Evolutionary conservation across 2,888 invertebrate species (phyloP), one percentile per base, ranked within the genome.

Genomic region (Stegophylla sp.): DNA sequence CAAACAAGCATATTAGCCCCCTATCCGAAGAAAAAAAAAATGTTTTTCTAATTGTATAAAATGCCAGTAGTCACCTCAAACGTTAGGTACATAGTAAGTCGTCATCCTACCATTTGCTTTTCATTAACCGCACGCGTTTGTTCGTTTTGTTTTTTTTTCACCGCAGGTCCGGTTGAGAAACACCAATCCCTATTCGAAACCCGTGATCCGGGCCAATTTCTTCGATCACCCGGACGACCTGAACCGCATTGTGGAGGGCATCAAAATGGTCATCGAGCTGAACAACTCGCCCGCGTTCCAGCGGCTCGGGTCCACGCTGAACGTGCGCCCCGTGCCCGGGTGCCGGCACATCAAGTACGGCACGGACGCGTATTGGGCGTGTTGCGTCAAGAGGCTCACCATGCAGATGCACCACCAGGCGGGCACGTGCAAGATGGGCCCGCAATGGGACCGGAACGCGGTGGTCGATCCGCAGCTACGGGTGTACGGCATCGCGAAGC

Each of bases 191-290:
- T 87, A 90, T 34, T 91, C 92, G 75, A 91, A 92, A 87, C 97
- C 97, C 0, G 87, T 89, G 76, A 91, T 97, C 85, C 89, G 93
- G 71, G 91, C 94, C 0, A 95, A 96, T 87, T 97, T 95, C 86
- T 92, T 95, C 85, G 83, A 83, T 23, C 83, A 85, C 51, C 88
- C 91, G 76, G 87, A 92, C 84, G 89, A 97, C 86, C 85, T 94
- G n/a, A 87, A 88, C 26, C 90, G 91, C 7, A 88, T 95, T 87
- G 89, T 93, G 15, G 92, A 93, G 86, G 94, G 83, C 1, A 84
- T 84, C 26, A 84, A 84, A 82, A 81, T 83, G 91, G 90, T 90
- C 0, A 86, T 92, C 10, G 85, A 88, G 82, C 84, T 92, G 17
- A 88, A 89, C 0, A 86, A 89, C 73, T 88, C 89, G 0, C 87